Conservation (phyloP, 2,888 invertebrate species). For the Augochlorella aurata region DNA sequence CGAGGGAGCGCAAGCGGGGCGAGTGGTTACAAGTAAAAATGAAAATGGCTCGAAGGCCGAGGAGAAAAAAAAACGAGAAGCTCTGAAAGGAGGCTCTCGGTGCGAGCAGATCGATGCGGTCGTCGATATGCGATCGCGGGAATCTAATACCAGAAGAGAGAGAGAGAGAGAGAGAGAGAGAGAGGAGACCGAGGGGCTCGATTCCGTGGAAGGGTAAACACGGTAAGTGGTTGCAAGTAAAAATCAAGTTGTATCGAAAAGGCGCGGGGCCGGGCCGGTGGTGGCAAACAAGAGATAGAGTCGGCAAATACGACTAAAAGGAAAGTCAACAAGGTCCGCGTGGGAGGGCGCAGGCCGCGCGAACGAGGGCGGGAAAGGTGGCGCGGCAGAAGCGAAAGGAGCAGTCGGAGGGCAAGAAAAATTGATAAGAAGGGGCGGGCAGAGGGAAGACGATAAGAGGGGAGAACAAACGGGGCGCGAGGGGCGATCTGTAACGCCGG, state of each 20-base stretch:
- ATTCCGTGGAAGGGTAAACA: slow-evolving; percentile 11
- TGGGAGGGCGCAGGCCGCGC: slow-evolving; percentile 1
- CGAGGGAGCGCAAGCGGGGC: background rate
- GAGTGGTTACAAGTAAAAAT: slow-evolving; percentile 4
- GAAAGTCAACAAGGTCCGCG: slow-evolving; percentile 41
- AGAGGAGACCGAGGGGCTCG: too few relatives aligned
- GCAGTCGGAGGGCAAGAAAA: slow-evolving; percentile 5
- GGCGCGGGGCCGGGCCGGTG: background rate
- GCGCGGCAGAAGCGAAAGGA: slow-evolving; percentile 7
- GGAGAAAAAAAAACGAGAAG: background rate
- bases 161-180: background rate
- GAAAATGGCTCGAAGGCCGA: background rate
- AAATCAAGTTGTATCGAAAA: slow-evolving; percentile 29
- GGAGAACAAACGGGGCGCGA: slow-evolving; percentile 24
- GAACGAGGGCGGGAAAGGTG: slow-evolving; percentile 34
- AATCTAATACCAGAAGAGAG: background rate
- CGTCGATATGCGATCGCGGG: background rate
- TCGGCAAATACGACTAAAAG: slow-evolving; percentile 46
- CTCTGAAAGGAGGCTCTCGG: background rate
- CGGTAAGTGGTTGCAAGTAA: slow-evolving; percentile 36
- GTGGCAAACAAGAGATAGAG: slow-evolving; percentile 25
- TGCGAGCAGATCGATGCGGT: background rate
- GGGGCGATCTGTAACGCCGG: slow-evolving; percentile 26
- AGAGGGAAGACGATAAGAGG: slow-evolving; percentile 28
- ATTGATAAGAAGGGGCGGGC: slow-evolving; percentile 38